Conservation (phyloP, 2,797 vertebrate genomes). For the Sebastolobus alascanus region DNA sequence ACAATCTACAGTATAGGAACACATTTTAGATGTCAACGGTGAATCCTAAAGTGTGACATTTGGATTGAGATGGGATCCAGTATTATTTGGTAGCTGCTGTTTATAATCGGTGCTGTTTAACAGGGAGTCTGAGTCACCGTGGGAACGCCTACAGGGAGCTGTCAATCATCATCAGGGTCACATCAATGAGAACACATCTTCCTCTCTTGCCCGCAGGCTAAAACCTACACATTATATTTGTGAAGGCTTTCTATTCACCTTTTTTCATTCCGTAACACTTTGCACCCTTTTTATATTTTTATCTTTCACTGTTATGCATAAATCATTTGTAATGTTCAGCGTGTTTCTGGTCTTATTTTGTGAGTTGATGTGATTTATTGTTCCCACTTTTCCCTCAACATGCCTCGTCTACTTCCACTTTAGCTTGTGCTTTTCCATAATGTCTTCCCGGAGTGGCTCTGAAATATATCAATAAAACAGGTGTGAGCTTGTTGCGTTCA, state of each 20-base stretch:
- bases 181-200: conserved; percentile 28
- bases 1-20: neutral
- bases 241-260: conserved; percentile 2
- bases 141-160: conserved; percentile 49
- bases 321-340: neutral
- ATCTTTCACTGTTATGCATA: neutral
- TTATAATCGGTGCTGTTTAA: conserved; percentile 11
- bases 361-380: conserved; percentile 5
- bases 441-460: conserved; percentile 3
- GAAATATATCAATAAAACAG: conserved; percentile 3
- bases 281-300: neutral
- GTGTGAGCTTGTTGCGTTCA: conserved; percentile 1
- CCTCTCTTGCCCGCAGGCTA: conserved; percentile 23
- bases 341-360: neutral
- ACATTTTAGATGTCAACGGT: neutral
- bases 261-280: neutral
- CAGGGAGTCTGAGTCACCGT: conserved; percentile 43
- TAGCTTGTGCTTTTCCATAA: neutral
- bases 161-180: conserved; percentile 53
- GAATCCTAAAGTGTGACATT: neutral
- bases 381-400: conserved; percentile 12
- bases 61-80: neutral
- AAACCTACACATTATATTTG: neutral
- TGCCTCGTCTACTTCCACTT: conserved; percentile 6
- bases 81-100: neutral